These are phyloP conservation scores for Monodelphis domestica DNA, from an alignment of 2,797 vertebrate genomes.

Conservation along the genomic window DNA sequence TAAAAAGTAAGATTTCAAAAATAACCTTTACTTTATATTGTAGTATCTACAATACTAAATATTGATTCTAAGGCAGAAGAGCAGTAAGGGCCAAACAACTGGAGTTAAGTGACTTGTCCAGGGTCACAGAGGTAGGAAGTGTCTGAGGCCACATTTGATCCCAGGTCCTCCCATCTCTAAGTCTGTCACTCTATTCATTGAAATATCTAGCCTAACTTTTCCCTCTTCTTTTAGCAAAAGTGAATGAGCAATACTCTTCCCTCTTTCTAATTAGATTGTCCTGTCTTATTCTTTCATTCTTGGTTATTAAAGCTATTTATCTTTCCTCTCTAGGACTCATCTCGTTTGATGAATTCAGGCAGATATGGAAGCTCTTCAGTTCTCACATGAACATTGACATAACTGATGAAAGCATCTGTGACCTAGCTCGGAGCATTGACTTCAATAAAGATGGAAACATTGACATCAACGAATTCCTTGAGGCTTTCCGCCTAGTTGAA, in stretches of 20 bases:
- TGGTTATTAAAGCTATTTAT: conserved; percentile 1
- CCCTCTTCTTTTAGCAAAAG: not conserved
- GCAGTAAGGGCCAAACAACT: too few species aligned
- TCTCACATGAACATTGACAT: conserved; percentile 91
- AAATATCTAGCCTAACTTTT: too few species aligned
- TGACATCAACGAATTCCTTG: conserved; percentile 97
- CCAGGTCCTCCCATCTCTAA: too few species aligned
- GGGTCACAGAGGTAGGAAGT: too few species aligned
- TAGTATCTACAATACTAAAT: too few species aligned
- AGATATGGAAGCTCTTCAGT: conserved; percentile 95
- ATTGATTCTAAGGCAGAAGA: too few species aligned
- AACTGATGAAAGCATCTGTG: conserved; percentile 88
- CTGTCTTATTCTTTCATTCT: not conserved
- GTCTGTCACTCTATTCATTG: too few species aligned
- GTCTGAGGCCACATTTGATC: too few species aligned
- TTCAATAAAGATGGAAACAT: conserved; percentile 98
- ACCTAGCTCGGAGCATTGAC: conserved; percentile 93
- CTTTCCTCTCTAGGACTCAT: conserved; percentile 88
- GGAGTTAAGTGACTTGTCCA: too few species aligned
- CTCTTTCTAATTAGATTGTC: not conserved
- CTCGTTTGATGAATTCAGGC: conserved; percentile 94
- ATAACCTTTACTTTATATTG: too few species aligned
- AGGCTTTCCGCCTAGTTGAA: conserved; percentile 94
- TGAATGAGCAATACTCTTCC: not conserved
- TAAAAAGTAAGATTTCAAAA: too few species aligned